Conservation (phyloP, 2,797 vertebrate genomes). For the Botia almorhae region DNA sequence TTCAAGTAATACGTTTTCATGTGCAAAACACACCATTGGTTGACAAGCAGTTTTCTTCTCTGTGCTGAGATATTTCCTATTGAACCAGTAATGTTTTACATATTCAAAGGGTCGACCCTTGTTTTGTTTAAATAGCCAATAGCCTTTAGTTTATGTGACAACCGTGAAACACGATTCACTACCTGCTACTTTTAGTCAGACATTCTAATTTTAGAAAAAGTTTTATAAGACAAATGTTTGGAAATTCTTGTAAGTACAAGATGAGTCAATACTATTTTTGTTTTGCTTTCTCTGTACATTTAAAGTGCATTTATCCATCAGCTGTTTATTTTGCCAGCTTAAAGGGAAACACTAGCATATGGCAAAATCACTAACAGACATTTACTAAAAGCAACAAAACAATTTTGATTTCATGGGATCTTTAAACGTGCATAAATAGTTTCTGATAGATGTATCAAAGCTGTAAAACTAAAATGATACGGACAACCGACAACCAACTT, state of each 20-base stretch:
- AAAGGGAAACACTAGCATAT: background rate
- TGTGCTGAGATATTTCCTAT: background rate
- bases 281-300: background rate
- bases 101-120: background rate
- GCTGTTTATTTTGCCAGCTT: background rate
- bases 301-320: background rate
- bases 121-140: background rate
- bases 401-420: constrained; percentile 21
- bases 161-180: background rate
- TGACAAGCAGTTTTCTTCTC: background rate
- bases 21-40: too few species aligned
- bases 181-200: background rate
- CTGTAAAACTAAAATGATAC: constrained; percentile 20
- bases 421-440: background rate
- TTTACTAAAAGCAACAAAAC: constrained; percentile 6
- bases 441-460: constrained; percentile 1
- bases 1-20: too few species aligned
- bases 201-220: background rate
- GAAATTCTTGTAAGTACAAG: background rate
- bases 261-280: background rate
- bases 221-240: background rate
- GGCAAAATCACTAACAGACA: background rate
- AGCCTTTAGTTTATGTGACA: background rate
- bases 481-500: constrained; percentile 10
- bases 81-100: background rate